Evolutionary conservation across 2,113 vertebrate species (phyloP), one percentile per base, ranked within the genome.

Genomic region (Rostratula benghalensis): DNA sequence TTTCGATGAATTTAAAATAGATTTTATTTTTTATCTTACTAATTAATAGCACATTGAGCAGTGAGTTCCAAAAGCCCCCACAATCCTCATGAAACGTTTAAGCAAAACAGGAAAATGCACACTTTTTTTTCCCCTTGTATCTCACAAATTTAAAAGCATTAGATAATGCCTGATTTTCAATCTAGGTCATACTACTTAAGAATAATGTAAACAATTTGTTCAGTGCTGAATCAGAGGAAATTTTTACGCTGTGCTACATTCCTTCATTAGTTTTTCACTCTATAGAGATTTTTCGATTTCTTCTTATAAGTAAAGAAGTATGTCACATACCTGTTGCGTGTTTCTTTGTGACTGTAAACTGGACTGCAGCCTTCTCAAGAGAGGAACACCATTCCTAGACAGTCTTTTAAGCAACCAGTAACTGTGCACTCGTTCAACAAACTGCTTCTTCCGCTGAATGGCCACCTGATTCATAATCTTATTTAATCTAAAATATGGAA

Each of bases 401-500:
- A 99, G 98, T 76, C 99, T 98, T 96, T 99, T 99, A 64, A 99
- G 98, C 22, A 98, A 98, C 99, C 99, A 99, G 97, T 99, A 99
- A 98, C 98, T 99, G 92, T 99, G 98, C 15, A 98, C 98, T 79
- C 99, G 98, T 97, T 99, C 99, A 68, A 99, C 98, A 95, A 99
- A 99, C 31, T 98, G 99, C 97, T 98, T 99, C 98, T 99, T 99
- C 98, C 99, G 99, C 96, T 99, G 99, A 90, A 99, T 97, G 79
- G 99, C 99, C 97, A 99, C 99, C 98, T 99, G 99, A 98, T 99
- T 99, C 88, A 99, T 98, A 95, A 99, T 99, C 95, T 98, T 99
- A 97, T 99, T 99, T 97, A 99, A 98, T 97, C 99, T 99, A 92
- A 89, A 98, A 98, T 68, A 97, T 3, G 83, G 96, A 96, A 93